Base-by-base conservation (phyloP, 2,797 vertebrate species). In the Sebastes iracundus region DNA sequence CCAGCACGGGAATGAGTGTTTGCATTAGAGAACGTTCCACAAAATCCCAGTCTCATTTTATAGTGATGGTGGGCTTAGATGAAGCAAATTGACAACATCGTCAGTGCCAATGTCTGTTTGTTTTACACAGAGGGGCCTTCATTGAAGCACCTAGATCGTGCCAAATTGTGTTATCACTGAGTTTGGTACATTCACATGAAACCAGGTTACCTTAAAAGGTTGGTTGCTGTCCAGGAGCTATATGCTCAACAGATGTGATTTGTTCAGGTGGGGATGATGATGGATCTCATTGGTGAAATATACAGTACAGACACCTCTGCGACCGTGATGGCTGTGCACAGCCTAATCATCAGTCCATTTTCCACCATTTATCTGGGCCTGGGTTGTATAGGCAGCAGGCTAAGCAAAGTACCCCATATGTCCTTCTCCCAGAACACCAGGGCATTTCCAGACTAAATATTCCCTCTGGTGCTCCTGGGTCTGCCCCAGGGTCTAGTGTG, bases 261-360 rank as follows among this genome's bases (percentile, higher is more conserved):
- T 73, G 65, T 77, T 59, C 46, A 35, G 10, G 22, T 4, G 22
- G 35, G 3, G 23, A 63, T 55, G 32, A 63, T 46, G 32, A 80
- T 70, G 22, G 56, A 32, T 68, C 18, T 42, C 23, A 35, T 10
- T 56, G 52, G 22, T 73, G 38, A 76, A 72, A 81, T 62, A 59
- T 33, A 55, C 27, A 79, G 25, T 12, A 25, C 60, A 74, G 49
- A 42, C 52, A 58, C 16, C 13, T 32, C 62, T 68, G 69, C 30
- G 56, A 49, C 66, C 38, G 8, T 64, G 12, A 56, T 76, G 42
- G 55, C 42, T 27, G 23, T 25, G 33, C 58, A 53, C 42, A 30
- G 16, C 20, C 5, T 61, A 65, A 85, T 73, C 32, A 72, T 42
- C 23, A 53, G n/a, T 73, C 65, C 28, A 61, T 79, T 85, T 71